A percentile compares a stretch with the other conserved stretches of the same genome.
phyloP scores from a whole-genome alignment of 2,113 vertebrate species.

The Zingel zingel region DNA sequence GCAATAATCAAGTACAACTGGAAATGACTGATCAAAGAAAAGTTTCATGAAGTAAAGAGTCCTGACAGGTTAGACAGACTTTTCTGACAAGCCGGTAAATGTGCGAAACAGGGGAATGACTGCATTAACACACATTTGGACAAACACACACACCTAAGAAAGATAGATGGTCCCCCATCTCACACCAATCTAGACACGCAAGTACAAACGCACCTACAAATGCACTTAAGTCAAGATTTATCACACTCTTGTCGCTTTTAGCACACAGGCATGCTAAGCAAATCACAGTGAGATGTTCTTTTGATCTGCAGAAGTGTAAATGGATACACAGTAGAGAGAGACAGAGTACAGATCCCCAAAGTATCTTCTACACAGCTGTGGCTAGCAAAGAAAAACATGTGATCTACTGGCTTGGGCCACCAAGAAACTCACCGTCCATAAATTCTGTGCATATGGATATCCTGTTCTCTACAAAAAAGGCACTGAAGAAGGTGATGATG shows the following conservation, averaged over 20 bases:
- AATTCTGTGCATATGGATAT: conserved; percentile 99
- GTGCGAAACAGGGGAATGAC: conserved; percentile 74
- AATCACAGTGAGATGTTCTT: conserved; percentile 55
- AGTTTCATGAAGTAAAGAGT: conserved; percentile 31
- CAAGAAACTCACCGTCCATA: conserved; percentile 95
- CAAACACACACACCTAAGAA: conserved; percentile 53
- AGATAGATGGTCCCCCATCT: conserved; percentile 43
- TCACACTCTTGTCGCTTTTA: conserved; percentile 84
- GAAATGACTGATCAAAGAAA: conserved; percentile 29
- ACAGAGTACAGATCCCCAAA: conserved; percentile 30
- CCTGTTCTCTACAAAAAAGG: conserved; percentile 99
- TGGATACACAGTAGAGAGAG: conserved; percentile 61
- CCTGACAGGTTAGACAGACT: conserved; percentile 56
- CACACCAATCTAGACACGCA: conserved; percentile 52
- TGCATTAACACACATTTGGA: conserved; percentile 68
- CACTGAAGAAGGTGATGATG: conserved; percentile 99
- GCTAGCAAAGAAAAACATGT: background rate
- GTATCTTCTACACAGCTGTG: conserved; percentile 30
- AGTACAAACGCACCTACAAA: conserved; percentile 51
- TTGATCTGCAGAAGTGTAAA: conserved; percentile 80
- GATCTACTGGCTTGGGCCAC: background rate
- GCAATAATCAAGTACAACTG: background rate
- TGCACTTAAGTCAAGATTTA: conserved; percentile 74
- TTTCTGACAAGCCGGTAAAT: conserved; percentile 52
- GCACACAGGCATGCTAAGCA: conserved; percentile 72